Base-by-base conservation (phyloP, 2,113 vertebrate genomes). In the Chroicocephalus ridibundus region DNA sequence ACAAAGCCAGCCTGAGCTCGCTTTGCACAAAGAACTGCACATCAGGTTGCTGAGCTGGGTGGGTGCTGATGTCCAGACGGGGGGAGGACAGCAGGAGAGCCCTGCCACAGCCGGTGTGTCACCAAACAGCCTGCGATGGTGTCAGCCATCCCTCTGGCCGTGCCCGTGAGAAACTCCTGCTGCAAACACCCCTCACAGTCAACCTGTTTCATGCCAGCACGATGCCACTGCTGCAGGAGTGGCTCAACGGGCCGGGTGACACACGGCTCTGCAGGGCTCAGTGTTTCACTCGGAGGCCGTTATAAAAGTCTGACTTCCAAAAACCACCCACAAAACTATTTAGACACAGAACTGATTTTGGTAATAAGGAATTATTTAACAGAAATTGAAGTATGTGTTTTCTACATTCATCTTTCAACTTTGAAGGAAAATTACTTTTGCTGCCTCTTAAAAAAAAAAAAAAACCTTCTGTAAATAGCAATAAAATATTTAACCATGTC, bases 41-140 rank as follows among this genome's bases (percentile, higher is more conserved):
- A 1, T 4, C 10, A 22, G 51, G 79, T n/a, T 49, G 36, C 54
- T 29, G 8, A 15, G 66, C 40, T 5, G 6, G 55, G 26, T 5
- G 27, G 47, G 42, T 13, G 4, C n/a, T 13, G 0, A 9, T 17
- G 14, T 18, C 25, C 29, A 7, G 6, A 24, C 3, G 13, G 57
- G 20, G 16, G 19, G 38, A 42, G 5, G 32, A 4, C 0, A 3
- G 54, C 42, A 2, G 82, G 61, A 62, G 34, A 54, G 3, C 46
- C 34, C 25, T 4, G 18, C 52, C 2, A 0, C 38, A 20, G 34
- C 32, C 4, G 2, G 7, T 0, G 9, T 15, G 2, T 36, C 18
- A 6, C 55, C 3, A 3, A 2, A 4, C 46, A 24, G 70, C 38
- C 27, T 5, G 52, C 17, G 6, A 10, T 4, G 25, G 18, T 26